Conservation (phyloP, 2,888 invertebrate species). For the Cheilosia impressa region DNA sequence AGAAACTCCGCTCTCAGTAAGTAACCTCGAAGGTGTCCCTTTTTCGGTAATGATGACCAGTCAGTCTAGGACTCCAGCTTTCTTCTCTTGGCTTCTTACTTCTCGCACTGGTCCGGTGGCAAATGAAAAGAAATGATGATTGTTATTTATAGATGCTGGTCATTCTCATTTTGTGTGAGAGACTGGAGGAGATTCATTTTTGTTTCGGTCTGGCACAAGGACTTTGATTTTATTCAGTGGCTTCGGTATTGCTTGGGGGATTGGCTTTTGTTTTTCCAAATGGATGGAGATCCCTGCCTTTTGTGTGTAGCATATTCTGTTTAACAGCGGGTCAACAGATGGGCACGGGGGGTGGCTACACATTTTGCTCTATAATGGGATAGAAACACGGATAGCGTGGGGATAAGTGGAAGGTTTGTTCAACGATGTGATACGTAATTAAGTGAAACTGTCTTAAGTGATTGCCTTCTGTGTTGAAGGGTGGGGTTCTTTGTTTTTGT, state of each 20-base stretch:
- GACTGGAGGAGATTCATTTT: constrained; percentile 14
- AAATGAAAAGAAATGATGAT: constrained; percentile 65
- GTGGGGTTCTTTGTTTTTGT: not conserved
- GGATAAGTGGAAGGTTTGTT: constrained; percentile 66
- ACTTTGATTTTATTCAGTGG: constrained; percentile 57
- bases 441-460: constrained; percentile 72
- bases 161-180: constrained; percentile 33
- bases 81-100: not conserved
- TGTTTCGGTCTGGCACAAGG: constrained; percentile 22
- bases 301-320: constrained; percentile 37
- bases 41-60: constrained; percentile 43
- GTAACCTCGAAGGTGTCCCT: constrained; percentile 56
- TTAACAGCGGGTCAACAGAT: constrained; percentile 19
- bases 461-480: constrained; percentile 43
- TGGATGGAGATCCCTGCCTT: constrained; percentile 26
- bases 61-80: constrained; percentile 6
- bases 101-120: constrained; percentile 5
- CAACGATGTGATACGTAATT: constrained; percentile 72
- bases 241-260: not conserved
- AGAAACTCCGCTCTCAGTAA: not conserved
- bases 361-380: constrained; percentile 27
- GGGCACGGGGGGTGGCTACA: not conserved
- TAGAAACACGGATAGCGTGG: constrained; percentile 53
- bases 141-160: constrained; percentile 70
- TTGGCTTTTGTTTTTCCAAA: constrained; percentile 30